Percentiles rank a stretch among this genome's conserved stretches.
Evolutionary conservation across 2,797 vertebrate species (phyloP).

Genomic region (Poeciliopsis turneri): DNA sequence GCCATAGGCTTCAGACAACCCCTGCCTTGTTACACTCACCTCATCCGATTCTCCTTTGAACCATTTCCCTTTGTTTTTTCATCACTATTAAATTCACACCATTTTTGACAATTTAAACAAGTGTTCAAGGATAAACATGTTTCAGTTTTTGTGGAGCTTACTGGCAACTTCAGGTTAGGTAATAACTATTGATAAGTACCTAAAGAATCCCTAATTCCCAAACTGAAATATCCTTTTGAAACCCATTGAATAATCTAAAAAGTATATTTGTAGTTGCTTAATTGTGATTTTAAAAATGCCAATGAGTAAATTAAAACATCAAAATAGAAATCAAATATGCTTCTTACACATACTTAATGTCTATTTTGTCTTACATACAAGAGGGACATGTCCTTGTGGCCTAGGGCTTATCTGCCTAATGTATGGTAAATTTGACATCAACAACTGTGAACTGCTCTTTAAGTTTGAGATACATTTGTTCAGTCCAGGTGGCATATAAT

Average conservation of each 20-base stretch:
- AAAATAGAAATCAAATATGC: neutral
- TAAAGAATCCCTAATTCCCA: neutral
- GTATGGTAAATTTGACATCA: neutral
- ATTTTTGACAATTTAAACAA: conserved; percentile 12
- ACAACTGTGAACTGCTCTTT: neutral
- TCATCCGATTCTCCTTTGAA: conserved; percentile 44
- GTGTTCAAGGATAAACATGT: conserved; percentile 11
- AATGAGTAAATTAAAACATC: neutral
- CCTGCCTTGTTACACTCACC: conserved; percentile 45
- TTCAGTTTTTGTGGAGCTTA: neutral
- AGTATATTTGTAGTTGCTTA: neutral
- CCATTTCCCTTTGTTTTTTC: conserved; percentile 29
- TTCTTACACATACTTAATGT: neutral
- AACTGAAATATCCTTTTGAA: neutral
- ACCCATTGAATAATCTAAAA: neutral
- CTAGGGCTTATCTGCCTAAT: too few relatives aligned
- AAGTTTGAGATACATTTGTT: neutral
- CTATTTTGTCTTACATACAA: too few relatives aligned
- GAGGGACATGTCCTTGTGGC: too few relatives aligned
- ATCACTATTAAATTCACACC: conserved; percentile 27
- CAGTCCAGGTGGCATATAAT: neutral
- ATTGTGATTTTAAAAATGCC: neutral
- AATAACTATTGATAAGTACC: neutral
- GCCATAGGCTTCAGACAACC: conserved; percentile 61
- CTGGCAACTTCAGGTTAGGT: neutral